Evolutionary conservation across 30 jellyfish, hydroid and myxozoan genomes (phyloP), one percentile per base, ranked within the genome.

Genomic region (Nemopilema nomurai): DNA sequence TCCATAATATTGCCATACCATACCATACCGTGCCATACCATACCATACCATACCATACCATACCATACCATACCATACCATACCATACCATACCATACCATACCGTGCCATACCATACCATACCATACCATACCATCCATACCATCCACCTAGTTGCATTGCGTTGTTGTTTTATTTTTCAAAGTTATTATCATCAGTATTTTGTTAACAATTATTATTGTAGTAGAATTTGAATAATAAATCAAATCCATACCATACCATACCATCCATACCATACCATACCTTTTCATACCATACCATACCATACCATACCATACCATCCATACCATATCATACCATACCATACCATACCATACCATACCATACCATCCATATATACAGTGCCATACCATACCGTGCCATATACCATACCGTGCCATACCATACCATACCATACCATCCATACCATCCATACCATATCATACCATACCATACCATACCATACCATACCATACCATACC

Each of bases 11-110:
- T 76, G 26, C 18, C 74, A 76, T 49, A 49, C 23, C 79, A 76
- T 76, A 51, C 24, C 86, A 76, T 76, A 76, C 7, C 50, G 50
- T 76, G 50, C 24, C 86, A 76, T 53, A 76, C 77, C 41, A 30
- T 8, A 25, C 86, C 50, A 76, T 76, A 49, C 24, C 75, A 53
- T 53, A 76, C 16, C 75, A 76, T 49, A 76, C 23, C 86, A 76
- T 76, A 76, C 23, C 86, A 76, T 76, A 76, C 53, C 86, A 76
- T 76, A 53, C 24, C 86, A 76, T 76, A 76, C 24, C 86, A 76
- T 76, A 76, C 41, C 86, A 76, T 76, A 76, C 24, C 83, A 72
- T 72, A 76, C 24, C 86, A 76, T 76, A 53, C 24, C 86, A 76
- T 76, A 53, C 21, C 75, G 50, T 76, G 50, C 24, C 74, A 76